These are phyloP conservation scores for Imbricaverruca yamaguchii DNA, from an alignment of 2,888 invertebrate genomes.

Conservation along the genomic window DNA sequence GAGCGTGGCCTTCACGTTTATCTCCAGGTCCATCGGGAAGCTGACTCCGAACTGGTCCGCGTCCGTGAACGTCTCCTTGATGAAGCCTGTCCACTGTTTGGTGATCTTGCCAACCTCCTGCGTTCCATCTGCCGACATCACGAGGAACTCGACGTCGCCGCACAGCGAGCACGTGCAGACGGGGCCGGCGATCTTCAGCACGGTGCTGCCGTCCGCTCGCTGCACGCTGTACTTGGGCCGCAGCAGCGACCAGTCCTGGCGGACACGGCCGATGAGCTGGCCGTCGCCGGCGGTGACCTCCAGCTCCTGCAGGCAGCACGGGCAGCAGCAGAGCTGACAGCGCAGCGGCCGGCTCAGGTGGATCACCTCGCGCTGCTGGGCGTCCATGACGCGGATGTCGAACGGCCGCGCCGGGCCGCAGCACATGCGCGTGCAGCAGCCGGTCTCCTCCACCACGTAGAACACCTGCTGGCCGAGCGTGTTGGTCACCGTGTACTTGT, in stretches of 20 bases:
- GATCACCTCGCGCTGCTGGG: conserved; percentile 42
- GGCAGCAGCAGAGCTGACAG: conserved; percentile 42
- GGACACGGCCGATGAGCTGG: conserved; percentile 34
- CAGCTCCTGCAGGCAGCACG: conserved; percentile 42
- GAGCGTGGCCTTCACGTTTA: conserved; percentile 43
- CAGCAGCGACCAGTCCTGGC: conserved; percentile 36
- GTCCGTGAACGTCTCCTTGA: conserved; percentile 44
- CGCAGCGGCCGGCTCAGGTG: conserved; percentile 42
- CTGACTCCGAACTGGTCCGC: conserved; percentile 46
- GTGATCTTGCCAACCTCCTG: conserved; percentile 42
- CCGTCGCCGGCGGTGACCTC: conserved; percentile 36
- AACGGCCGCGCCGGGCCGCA: conserved; percentile 43
- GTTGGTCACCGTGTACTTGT: conserved; percentile 41
- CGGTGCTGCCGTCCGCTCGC: conserved; percentile 35
- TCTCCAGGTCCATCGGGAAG: conserved; percentile 45
- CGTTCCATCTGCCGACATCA: conserved; percentile 37
- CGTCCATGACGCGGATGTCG: conserved; percentile 43
- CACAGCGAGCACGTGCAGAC: conserved; percentile 41
- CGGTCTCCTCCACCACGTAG: conserved; percentile 38
- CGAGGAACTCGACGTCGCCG: conserved; percentile 41
- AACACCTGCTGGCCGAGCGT: conserved; percentile 34
- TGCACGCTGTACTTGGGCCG: conserved; percentile 33
- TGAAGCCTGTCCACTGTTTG: conserved; percentile 45
- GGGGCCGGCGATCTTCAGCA: conserved; percentile 37
- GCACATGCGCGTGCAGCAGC: conserved; percentile 43